Base-by-base conservation (phyloP, 1,140 invertebrate genomes). In the Patella vulgata region DNA sequence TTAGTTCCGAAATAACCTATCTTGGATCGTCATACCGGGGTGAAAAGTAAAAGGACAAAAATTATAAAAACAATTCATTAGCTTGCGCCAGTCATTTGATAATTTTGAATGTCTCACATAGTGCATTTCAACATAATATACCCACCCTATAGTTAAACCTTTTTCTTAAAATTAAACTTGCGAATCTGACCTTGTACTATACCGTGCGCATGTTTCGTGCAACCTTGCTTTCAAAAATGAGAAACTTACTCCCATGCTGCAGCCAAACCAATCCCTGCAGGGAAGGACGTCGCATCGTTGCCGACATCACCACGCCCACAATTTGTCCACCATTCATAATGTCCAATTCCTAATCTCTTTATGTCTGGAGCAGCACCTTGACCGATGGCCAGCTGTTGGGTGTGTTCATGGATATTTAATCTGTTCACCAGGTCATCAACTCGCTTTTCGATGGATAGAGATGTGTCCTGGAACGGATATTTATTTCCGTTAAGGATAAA, bases 351-450 rank as follows among this genome's bases (percentile, higher is more conserved):
- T 27, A 52, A 31, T 25, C 30, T 25, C 3, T n/a, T 31, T 21
- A 52, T 52, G 5, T 21, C 23, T 28, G 50, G 50, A 31, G 50
- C 19, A 31, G 50, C 50, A 19, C 50, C 50, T n/a, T 25, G 25
- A 28, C 50, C 50, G 19, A 21, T 52, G 42, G 1, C 42, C 69
- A 82, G 68, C 65, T 83, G 80, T 1, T 51, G 19, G 31, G 76
- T 59, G 9, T 78, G 64, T 64, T 82, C 81, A 11, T 71, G 42
- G 0, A 78, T n/a, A 4, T 70, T 77, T 11, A 82, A 58, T 33
- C 77, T 54, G 19, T 33, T 51, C 17, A 80, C 67, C n/a, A 80
- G 59, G 53, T 80, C 78, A 23, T 69, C 59, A 6, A 78, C 70
- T 44, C 76, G 60, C 39, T 59, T 47, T 27, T 71, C 66, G 57